Evolutionary conservation across 1,140 invertebrate genomes (phyloP), one percentile per base, ranked within the genome.

Genomic region (Drosophila suzukii): DNA sequence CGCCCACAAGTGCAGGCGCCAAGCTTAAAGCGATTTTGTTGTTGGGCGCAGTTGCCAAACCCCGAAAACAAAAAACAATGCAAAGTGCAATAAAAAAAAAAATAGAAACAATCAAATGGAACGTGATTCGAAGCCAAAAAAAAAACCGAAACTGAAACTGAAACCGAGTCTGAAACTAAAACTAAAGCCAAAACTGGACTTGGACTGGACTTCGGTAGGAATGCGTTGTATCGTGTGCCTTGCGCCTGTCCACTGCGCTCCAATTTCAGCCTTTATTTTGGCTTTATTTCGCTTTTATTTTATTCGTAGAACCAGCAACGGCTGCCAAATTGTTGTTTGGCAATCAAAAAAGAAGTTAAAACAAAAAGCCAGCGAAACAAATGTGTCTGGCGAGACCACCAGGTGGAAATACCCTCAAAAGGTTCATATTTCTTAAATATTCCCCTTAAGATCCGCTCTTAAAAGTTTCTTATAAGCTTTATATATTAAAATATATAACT

Each of bases 41-140:
- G 54, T 77, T 86, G 82, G 81, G 81, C 78, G 75, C 82, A 86
- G 68, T 86, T 60, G 78, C 82, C 82, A 76, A 86, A 81, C 82
- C 82, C 82, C 59, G 24, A 63, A 56, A 61, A 77, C 41, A 73
- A 81, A 68, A 46, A 67, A 76, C 56, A 76, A 68, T 77, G 78
- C 82, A 85, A 86, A 85, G 78, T 88, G 83, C 82, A 86, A 77
- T n/a, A 73, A 74, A 61, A 70, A 54, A 74, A 81, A 71, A 71
- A 51, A 50, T 46, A 57, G 60, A 63, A 81, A 81, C 73, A 78
- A 67, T 53, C 61, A 74, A 78, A 80, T 62, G 51, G 66, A 77
- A 78, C 47, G 75, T 78, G 75, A 78, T 78, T 55, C 56, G 47
- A 75, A 53, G 24, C 59, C 59, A 47, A 83, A 79, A 63, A 61